Evolutionary conservation across 2,888 invertebrate genomes (phyloP).

Genomic region (Andricus quercusramuli): DNA sequence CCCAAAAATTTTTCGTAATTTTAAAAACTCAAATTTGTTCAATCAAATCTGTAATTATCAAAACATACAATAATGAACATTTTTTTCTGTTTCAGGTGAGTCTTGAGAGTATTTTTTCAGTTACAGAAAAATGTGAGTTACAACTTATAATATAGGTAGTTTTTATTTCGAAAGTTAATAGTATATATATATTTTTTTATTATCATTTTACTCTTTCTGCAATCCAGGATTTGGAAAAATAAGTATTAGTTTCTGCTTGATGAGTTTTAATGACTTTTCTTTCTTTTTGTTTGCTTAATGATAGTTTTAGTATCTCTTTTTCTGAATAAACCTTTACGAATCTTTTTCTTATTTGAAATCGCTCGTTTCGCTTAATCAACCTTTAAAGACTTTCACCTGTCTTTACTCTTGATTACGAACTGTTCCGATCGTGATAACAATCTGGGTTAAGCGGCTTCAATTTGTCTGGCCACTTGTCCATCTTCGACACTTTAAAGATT

Average conservation of each 20-base stretch:
- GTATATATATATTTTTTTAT: too few species aligned
- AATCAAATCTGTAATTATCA: neutral
- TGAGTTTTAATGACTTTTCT: neutral
- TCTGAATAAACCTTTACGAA: neutral
- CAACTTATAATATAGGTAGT: neutral
- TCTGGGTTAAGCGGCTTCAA: slow-evolving; percentile 33
- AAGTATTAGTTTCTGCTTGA: neutral
- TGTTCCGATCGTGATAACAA: slow-evolving; percentile 32
- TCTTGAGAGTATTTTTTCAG: neutral
- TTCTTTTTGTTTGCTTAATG: neutral
- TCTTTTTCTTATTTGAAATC: slow-evolving; percentile 9
- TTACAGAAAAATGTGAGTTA: slow-evolving; percentile 11
- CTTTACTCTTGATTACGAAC: slow-evolving; percentile 30
- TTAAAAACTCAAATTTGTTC: neutral
- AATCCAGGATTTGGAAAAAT: neutral
- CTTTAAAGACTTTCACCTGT: slow-evolving; percentile 36
- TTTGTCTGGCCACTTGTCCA: slow-evolving; percentile 11
- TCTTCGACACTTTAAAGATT: neutral
- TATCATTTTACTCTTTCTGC: neutral
- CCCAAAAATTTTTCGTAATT: neutral
- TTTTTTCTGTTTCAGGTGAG: slow-evolving; percentile 28
- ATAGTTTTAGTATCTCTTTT: slow-evolving; percentile 1
- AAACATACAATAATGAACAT: neutral
- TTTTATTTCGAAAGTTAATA: neutral
- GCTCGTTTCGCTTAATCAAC: slow-evolving; percentile 30